Conservation (phyloP, 2,797 vertebrate genomes). For the Enteromius viviparus region DNA sequence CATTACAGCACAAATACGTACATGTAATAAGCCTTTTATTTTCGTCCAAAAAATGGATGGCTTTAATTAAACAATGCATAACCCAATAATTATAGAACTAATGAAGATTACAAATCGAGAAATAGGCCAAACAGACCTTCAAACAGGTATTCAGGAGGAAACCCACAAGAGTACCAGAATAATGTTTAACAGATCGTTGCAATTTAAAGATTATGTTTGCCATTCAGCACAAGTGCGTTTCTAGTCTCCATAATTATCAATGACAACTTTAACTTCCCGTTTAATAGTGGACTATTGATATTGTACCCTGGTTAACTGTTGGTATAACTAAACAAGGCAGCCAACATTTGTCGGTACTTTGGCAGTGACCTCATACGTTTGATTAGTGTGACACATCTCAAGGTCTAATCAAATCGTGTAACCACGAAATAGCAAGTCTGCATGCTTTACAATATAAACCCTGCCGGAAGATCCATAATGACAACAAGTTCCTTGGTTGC, state of each 20-base stretch:
- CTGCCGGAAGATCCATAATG: neutral
- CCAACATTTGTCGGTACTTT: neutral
- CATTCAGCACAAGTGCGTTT: neutral
- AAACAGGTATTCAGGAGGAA: neutral
- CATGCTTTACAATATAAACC: neutral
- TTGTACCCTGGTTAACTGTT: neutral
- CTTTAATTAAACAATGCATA: neutral
- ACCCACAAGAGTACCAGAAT: neutral
- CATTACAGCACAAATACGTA: too few relatives aligned
- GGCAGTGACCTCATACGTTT: neutral
- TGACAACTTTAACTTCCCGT: neutral
- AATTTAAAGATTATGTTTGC: neutral
- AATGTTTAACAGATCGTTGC: neutral
- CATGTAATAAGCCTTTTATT: neutral
- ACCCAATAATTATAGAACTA: neutral
- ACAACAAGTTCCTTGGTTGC: neutral
- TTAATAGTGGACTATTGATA: neutral
- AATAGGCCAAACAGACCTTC: neutral
- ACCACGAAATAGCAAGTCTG: neutral
- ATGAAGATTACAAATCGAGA: neutral
- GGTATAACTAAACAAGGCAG: neutral
- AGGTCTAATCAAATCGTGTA: neutral
- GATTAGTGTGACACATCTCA: neutral
- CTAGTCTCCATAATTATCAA: neutral
- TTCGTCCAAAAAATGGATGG: neutral